A percentile compares a stretch with the other conserved stretches of the same genome.
Evolutionary conservation across 2,888 invertebrate genomes (phyloP).

Genomic region (Meghimatium bilineatum): DNA sequence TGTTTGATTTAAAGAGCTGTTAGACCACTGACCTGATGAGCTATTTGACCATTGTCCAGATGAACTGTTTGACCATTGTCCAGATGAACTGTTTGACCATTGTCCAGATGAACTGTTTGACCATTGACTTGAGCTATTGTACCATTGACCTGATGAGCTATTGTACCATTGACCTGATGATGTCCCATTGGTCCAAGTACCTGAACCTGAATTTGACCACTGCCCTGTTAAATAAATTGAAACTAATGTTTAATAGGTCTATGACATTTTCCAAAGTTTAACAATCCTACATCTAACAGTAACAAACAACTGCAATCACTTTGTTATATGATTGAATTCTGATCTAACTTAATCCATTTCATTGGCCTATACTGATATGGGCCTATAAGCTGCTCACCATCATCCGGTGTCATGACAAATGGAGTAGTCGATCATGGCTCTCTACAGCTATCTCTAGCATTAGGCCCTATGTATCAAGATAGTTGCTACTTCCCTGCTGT

Average conservation of each 20-base stretch:
- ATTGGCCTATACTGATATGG: too few species aligned
- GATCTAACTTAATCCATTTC: not conserved
- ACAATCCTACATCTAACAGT: not conserved
- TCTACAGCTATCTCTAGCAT: too few species aligned
- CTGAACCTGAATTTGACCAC: not conserved
- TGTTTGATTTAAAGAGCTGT: not conserved
- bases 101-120: too few species aligned
- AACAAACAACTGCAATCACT: not conserved
- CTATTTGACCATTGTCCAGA: conserved; percentile 11
- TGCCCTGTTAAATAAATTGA: conserved; percentile 8
- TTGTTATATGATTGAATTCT: not conserved
- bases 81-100: conserved; percentile 13
- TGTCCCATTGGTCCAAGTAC: not conserved
- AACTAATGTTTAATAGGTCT: not conserved
- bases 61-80: not conserved
- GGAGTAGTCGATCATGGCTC: too few species aligned
- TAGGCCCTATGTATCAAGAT: too few species aligned
- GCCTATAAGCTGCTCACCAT: too few species aligned
- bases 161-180: not conserved
- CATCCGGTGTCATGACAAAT: too few species aligned
- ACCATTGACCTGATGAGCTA: not conserved
- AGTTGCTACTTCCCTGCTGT: too few species aligned
- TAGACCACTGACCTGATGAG: not conserved
- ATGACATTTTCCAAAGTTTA: not conserved
- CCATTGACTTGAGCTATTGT: not conserved